These are phyloP conservation scores for Drosophila elegans DNA, from an alignment of 1,140 invertebrate genomes.

Conservation along the genomic window DNA sequence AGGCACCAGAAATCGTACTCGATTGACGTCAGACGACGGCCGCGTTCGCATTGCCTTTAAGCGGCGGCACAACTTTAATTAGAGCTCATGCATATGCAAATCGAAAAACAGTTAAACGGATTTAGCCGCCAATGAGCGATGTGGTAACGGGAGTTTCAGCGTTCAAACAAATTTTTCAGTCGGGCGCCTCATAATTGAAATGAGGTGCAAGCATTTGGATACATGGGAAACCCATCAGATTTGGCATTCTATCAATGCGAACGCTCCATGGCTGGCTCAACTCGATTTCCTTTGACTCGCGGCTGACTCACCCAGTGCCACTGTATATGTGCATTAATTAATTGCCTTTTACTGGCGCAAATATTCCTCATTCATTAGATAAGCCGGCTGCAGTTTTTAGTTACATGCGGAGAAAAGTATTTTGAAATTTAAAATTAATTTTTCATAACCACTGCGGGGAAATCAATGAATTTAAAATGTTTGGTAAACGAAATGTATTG, in stretches of 20 bases:
- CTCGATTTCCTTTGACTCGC: constrained; percentile 21
- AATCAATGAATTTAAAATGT: no score
- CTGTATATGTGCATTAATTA: constrained; percentile 61
- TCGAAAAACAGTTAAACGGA: constrained; percentile 17
- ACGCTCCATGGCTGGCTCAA: constrained; percentile 9
- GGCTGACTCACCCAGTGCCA: constrained; percentile 49
- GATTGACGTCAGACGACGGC: constrained; percentile 25
- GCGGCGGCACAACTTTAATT: constrained; percentile 53
- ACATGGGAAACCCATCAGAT: constrained; percentile 70
- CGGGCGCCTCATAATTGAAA: constrained; percentile 34
- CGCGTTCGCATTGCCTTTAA: constrained; percentile 29
- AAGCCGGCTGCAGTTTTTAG: constrained; percentile 20
- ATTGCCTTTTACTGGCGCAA: constrained; percentile 57
- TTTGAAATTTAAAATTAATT: no score
- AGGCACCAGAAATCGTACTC: constrained; percentile 21
- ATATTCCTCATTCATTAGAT: constrained; percentile 56
- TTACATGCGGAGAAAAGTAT: constrained; percentile 12
- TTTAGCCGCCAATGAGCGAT: constrained; percentile 33
- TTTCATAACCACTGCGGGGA: no score
- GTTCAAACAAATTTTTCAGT: constrained; percentile 18
- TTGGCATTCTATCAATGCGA: constrained; percentile 57
- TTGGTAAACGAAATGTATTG: no score
- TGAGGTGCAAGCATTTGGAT: constrained; percentile 30
- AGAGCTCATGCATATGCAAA: constrained; percentile 63
- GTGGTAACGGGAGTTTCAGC: constrained; percentile 41